Evolutionary conservation across 2,888 invertebrate genomes (phyloP), one percentile per base, ranked within the genome.

Genomic region (Napeogenes inachia): DNA sequence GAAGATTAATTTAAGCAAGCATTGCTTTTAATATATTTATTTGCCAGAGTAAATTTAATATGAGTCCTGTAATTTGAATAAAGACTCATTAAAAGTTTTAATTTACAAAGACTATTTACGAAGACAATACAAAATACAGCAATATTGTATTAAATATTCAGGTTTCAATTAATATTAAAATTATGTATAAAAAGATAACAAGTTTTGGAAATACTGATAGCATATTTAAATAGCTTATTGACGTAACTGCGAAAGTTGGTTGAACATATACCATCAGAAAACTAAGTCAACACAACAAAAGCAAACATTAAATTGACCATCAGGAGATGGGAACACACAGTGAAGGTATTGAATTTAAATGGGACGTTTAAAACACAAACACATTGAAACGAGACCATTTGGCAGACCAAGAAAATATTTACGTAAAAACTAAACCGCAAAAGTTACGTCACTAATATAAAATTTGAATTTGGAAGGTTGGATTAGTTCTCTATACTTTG

Each of bases 331-430:
- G 76, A 80, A 79, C 79, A 77, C 75, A 79, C 75, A 76, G 82
- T 79, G 79, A 80, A 77, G 82, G 78, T 83, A 78, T 85, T 87
- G 87, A 88, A 87, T 88, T 84, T 83, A 87, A 89, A 89, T 88
- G 78, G 81, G 84, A 81, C 80, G 82, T 87, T 87, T 85, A 85
- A 82, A 83, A 80, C 81, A 79, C 76, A 79, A 78, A 78, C 78
- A 80, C 78, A 86, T 87, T 85, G 87, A 85, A 89, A 87, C 84
- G 86, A 80, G 83, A 84, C 80, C 83, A 86, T 87, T 85, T 82
- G 78, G 84, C 80, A 79, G 53, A 62, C 60, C 78, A 78, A 79
- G 79, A 81, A 81, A 83, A 85, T 81, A 84, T 80, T 79, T 78
- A 76, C 75, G 80, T 81, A 79, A 84, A 85, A 86, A 86, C 81